Evolutionary conservation across 2,797 vertebrate species (phyloP).

Genomic region (Botia almorhae): DNA sequence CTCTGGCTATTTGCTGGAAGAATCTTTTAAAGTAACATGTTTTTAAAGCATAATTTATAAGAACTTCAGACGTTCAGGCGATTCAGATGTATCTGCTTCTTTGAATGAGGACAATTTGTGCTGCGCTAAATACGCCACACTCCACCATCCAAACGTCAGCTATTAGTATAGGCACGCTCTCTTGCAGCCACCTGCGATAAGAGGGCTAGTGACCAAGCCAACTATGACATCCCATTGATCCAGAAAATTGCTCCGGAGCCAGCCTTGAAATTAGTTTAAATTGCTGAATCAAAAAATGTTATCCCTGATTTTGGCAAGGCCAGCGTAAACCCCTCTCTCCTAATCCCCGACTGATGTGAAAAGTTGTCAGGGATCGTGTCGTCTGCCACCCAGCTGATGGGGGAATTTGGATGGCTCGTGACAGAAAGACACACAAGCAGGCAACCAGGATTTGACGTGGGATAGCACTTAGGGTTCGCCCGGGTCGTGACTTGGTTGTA

Average conservation of each 20-base stretch:
- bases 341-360: slow-evolving; percentile 81
- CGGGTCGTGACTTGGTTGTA: slow-evolving; percentile 76
- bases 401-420: slow-evolving; percentile 72
- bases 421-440: slow-evolving; percentile 72
- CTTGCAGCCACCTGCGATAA: slow-evolving; percentile 80
- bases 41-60: not conserved
- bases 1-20: not conserved
- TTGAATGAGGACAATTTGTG: slow-evolving; percentile 33
- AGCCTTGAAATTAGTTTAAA: slow-evolving; percentile 96
- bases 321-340: slow-evolving; percentile 76
- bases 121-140: slow-evolving; percentile 31
- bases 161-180: slow-evolving; percentile 76
- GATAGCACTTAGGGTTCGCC: slow-evolving; percentile 70
- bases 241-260: slow-evolving; percentile 94
- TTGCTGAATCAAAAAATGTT: slow-evolving; percentile 88
- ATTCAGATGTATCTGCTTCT: slow-evolving; percentile 1
- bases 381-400: slow-evolving; percentile 72
- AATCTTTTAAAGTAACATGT: not conserved
- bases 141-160: slow-evolving; percentile 42
- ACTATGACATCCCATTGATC: slow-evolving; percentile 89
- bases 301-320: slow-evolving; percentile 79
- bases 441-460: slow-evolving; percentile 71
- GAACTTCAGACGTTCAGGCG: not conserved
- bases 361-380: slow-evolving; percentile 77
- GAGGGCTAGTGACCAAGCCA: slow-evolving; percentile 78